Evolutionary conservation across 2,113 vertebrate genomes (phyloP), one percentile per base, ranked within the genome.

Genomic region (Chascanopsetta lugubris): DNA sequence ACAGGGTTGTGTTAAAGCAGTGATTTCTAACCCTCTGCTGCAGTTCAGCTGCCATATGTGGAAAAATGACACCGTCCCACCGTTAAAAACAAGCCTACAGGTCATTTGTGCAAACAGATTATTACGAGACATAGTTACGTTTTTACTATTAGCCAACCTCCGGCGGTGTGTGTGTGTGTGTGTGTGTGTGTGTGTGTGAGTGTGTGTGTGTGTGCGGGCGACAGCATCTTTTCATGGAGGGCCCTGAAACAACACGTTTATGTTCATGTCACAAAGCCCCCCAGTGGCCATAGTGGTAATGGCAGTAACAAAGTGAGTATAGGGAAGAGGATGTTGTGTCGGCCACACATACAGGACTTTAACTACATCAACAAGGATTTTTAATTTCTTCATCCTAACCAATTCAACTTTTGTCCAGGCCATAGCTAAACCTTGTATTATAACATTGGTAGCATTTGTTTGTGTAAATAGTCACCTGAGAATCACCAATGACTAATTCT

Each of bases 1-100:
- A 32, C 40, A 62, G 20, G 34, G 57, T 40, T 45, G n/a, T 54
- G 36, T 68, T n/a, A 42, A 22, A 36, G 36, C 30, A 24, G 40
- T 32, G 48, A 43, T 59, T 50, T 15, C 8, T 18, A 46, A 6
- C 58, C 45, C 32, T 13, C 38, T 38, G 4, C 34, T 38, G 12
- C 34, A 38, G 34, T 38, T 22, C 5, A 30, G 46, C 12, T 10
- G 13, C 8, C 4, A 5, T 53, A 11, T 1, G 0, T 30, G 26
- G 20, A 25, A 18, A 65, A 3, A 47, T 25, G 53, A 53, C 26
- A 53, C n/a, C 12, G 10, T 32, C 47, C 47, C 7, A 13, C 25
- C 42, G 3, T 20, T 3, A 49, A 26, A 49, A 49, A 27, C 24
- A 24, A 49, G 24, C 47, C 42, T 8, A 45, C 10, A 20, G 42